Base-by-base conservation (phyloP, 1,140 invertebrate genomes). In the Lepidurus arcticus region DNA sequence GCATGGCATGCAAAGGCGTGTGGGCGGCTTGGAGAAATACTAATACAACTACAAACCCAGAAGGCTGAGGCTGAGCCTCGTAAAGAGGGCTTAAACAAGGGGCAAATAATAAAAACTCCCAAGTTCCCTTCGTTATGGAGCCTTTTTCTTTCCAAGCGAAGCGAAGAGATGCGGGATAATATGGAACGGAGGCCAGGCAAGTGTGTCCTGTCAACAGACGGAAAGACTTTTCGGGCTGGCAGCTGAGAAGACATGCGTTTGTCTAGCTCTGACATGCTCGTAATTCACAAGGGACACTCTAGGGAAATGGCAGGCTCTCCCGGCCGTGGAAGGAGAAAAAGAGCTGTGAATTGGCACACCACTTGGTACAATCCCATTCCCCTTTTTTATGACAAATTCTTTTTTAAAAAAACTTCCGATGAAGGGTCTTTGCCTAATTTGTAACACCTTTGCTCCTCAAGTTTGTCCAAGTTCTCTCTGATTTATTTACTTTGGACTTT, bases 181-280 rank as follows among this genome's bases (percentile, higher is more conserved):
- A 21, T 65, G 53, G 53, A n/a, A 65, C 16, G 9, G 53, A 21
- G 53, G 6, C 16, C 16, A 65, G 53, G 53, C 53, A 21, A 65
- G 53, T 65, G 53, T 65, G 13, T 65, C 53, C 53, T 65, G 53
- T 65, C 53, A 65, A 21, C 53, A 65, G 53, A 65, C 16, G 53
- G 53, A 65, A 65, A 65, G 21, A 65, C 53, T 65, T 65, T 65
- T 21, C 53, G 53, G n/a, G 53, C 53, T 65, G 53, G 53, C 53
- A 65, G 53, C 53, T 65, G 53, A 65, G 53, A 65, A 65, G 53
- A 65, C 53, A 65, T 65, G 53, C 53, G 53, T 65, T 65, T 65
- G 53, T 65, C 53, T 65, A 65, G 53, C 53, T 65, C 9, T 21
- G 53, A 65, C 53, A 65, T 16, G 53, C 53, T 16, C 53, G 53